A percentile compares a stretch with the other conserved stretches of the same genome.
Evolutionary conservation across 1,140 invertebrate genomes (phyloP).

Genomic region (Nautilus pompilius): DNA sequence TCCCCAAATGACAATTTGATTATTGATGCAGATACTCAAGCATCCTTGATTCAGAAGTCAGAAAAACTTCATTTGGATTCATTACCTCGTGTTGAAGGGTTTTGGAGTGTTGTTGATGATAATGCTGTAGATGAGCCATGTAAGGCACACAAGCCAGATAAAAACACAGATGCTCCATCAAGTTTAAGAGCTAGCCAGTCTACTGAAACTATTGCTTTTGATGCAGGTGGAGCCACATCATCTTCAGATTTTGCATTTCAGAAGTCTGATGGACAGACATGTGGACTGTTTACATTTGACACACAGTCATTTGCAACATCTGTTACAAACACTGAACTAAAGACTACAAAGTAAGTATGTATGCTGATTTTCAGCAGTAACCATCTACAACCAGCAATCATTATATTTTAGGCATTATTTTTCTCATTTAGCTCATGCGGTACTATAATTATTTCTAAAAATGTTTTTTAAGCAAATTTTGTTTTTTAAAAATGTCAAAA

Average conservation of each 20-base stretch:
- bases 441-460: no score
- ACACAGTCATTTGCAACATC: slow-evolving; percentile 5
- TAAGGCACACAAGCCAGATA: slow-evolving; percentile 3
- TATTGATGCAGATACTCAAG: slow-evolving; percentile 3
- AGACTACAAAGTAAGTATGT: slow-evolving; percentile 4
- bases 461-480: no score
- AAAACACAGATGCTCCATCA: background rate
- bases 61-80: background rate
- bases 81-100: background rate
- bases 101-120: slow-evolving; percentile 1
- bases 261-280: background rate
- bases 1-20: background rate
- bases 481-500: no score
- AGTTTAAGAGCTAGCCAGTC: background rate
- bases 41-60: background rate
- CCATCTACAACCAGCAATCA: no score
- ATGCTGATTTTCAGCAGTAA: no score
- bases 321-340: slow-evolving; percentile 5
- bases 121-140: slow-evolving; percentile 3
- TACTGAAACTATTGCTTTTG: slow-evolving; percentile 1
- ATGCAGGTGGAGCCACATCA: background rate
- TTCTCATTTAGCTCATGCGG: no score
- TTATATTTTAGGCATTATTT: no score
- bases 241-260: background rate
- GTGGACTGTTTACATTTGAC: background rate